A percentile compares a stretch with the other conserved stretches of the same genome.
Conservation (phyloP, 1,140 invertebrate genomes). For the Ooceraea biroi region DNA sequence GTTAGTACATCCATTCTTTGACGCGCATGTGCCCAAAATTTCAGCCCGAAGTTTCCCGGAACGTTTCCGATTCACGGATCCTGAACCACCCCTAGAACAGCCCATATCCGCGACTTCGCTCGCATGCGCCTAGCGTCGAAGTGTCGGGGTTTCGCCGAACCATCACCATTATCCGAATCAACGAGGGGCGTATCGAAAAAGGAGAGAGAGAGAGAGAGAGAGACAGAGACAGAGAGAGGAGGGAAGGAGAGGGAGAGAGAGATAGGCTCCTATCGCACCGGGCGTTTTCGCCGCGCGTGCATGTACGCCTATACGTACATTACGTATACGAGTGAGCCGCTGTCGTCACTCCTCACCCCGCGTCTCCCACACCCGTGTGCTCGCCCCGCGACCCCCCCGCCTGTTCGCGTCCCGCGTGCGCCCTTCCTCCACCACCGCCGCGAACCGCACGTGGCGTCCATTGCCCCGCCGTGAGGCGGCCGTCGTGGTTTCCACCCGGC, state of each 20-base stretch:
- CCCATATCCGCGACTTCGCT: neutral
- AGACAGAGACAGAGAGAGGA: too few species aligned
- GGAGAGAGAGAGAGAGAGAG: too few species aligned
- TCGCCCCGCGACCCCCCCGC: neutral
- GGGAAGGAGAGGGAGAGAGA: too few species aligned
- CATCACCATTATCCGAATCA: conserved; percentile 52
- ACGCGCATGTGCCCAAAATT: neutral
- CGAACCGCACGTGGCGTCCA: conserved; percentile 78
- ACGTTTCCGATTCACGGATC: neutral
- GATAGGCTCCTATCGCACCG: neutral
- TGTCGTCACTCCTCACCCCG: neutral
- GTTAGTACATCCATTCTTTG: neutral
- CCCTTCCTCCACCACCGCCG: conserved; percentile 51
- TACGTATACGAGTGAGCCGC: neutral
- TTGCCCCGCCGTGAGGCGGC: conserved; percentile 80
- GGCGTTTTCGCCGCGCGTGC: neutral
- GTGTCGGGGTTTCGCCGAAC: neutral
- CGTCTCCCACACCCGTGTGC: neutral
- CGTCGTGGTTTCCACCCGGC: conserved; percentile 78
- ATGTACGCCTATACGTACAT: neutral
- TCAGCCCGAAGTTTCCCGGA: neutral
- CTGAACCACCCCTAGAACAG: neutral
- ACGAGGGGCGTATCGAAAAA: conserved; percentile 43
- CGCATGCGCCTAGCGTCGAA: neutral
- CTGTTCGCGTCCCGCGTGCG: neutral